These are phyloP conservation scores for Drosophila suzukii DNA, from an alignment of 1,140 invertebrate species.

Conservation along the genomic window DNA sequence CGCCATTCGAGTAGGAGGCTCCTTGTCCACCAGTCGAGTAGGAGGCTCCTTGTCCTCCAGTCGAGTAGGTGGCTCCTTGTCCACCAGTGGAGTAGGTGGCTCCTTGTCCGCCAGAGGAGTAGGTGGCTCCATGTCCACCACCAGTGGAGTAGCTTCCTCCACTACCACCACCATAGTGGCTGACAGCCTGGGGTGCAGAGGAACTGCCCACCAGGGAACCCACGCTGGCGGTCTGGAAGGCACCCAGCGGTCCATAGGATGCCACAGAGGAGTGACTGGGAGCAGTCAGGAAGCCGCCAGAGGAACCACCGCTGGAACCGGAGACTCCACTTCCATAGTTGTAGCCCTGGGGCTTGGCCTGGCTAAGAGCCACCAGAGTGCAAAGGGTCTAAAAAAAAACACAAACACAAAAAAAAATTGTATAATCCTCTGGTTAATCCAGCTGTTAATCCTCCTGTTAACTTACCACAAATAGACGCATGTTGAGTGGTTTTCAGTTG, in stretches of 20 bases:
- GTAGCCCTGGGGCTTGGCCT: conserved; percentile 77
- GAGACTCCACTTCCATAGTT: conserved; percentile 74
- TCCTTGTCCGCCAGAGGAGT: conserved; percentile 10
- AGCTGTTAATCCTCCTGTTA: conserved; percentile 8
- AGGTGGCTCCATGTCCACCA: conserved; percentile 3
- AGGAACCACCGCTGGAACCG: conserved; percentile 1
- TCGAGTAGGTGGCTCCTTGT: conserved; percentile 7
- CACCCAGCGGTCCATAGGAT: conserved; percentile 62
- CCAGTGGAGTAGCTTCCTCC: conserved; percentile 11
- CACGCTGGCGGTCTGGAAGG: conserved; percentile 68
- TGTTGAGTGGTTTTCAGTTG: conserved; percentile 70
- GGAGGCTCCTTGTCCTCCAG: conserved; percentile 5
- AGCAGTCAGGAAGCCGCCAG: conserved; percentile 37
- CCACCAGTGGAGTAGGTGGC: conserved; percentile 1
- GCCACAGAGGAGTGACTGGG: conserved; percentile 55
- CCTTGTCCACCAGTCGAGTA: background rate
- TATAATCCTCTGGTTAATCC: background rate
- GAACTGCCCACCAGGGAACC: conserved; percentile 55
- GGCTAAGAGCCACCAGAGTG: conserved; percentile 52
- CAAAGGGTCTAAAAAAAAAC: conserved; percentile 54
- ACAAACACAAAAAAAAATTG: conserved; percentile 2
- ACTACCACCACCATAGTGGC: conserved; percentile 18
- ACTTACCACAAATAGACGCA: conserved; percentile 81
- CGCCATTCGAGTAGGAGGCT: background rate
- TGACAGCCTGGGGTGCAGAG: conserved; percentile 10